phyloP scores from a whole-genome alignment of 2,888 invertebrate genomes.

The Chelonus formosanus region DNA sequence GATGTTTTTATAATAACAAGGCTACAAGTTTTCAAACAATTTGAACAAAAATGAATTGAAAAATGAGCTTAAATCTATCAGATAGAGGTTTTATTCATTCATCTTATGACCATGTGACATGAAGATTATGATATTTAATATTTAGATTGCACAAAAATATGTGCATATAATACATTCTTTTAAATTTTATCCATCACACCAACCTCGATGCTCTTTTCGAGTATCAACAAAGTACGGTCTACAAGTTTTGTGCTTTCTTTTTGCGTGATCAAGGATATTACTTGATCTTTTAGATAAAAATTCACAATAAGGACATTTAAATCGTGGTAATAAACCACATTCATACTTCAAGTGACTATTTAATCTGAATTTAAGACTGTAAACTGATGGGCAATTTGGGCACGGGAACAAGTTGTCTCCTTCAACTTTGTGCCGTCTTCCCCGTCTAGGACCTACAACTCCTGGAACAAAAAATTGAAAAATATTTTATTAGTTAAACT shows the following conservation, averaged over 20 bases:
- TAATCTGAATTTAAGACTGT: constrained; percentile 54
- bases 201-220: neutral
- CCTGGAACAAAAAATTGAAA: too few relatives aligned
- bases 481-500: too few relatives aligned
- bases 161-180: too few relatives aligned
- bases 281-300: constrained; percentile 55
- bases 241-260: constrained; percentile 66
- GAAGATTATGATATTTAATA: too few relatives aligned
- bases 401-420: neutral
- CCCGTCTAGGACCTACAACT: too few relatives aligned
- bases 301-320: constrained; percentile 61
- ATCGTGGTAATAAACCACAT: constrained; percentile 61
- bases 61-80: too few relatives aligned
- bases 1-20: too few relatives aligned
- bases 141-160: too few relatives aligned
- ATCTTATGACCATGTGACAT: too few relatives aligned
- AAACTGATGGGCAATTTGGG: constrained; percentile 48
- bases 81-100: too few relatives aligned
- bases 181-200: neutral
- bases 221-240: constrained; percentile 25
- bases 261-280: constrained; percentile 77
- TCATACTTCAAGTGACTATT: constrained; percentile 60
- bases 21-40: too few relatives aligned
- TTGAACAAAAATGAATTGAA: too few relatives aligned
- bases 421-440: neutral